These are phyloP conservation scores for Diarsia brunnea DNA, from an alignment of 2,888 invertebrate genomes.

Conservation along the genomic window DNA sequence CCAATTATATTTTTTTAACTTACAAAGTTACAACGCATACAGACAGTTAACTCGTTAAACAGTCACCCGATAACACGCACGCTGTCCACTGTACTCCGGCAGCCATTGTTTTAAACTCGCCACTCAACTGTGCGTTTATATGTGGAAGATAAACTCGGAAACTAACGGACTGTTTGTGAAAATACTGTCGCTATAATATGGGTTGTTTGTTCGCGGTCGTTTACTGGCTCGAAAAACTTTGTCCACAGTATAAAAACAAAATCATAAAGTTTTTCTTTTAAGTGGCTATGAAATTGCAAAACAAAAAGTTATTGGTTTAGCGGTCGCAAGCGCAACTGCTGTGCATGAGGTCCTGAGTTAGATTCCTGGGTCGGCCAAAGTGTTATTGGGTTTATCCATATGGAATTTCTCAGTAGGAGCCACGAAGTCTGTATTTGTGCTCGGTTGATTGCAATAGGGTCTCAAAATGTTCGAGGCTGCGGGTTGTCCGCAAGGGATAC, in stretches of 20 bases:
- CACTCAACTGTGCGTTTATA: slow-evolving; percentile 26
- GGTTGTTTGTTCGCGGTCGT: not conserved
- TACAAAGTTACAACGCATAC: not conserved
- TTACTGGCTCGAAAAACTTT: not conserved
- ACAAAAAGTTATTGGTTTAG: too few relatives aligned
- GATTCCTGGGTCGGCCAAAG: too few relatives aligned
- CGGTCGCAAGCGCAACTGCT: too few relatives aligned
- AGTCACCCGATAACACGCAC: slow-evolving; percentile 31
- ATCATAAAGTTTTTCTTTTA: not conserved
- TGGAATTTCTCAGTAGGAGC: too few relatives aligned
- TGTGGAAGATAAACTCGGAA: slow-evolving; percentile 14
- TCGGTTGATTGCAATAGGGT: too few relatives aligned
- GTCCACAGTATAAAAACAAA: not conserved
- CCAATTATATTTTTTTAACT: not conserved
- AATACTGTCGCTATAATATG: slow-evolving; percentile 7
- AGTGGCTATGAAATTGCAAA: not conserved
- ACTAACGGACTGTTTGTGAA: slow-evolving; percentile 18
- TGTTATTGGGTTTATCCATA: too few relatives aligned
- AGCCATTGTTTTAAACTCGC: slow-evolving; percentile 36
- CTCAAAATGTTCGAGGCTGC: too few relatives aligned
- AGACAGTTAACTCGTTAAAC: slow-evolving; percentile 32
- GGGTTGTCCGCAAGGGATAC: too few relatives aligned
- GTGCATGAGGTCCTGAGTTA: too few relatives aligned
- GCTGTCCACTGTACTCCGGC: slow-evolving; percentile 7
- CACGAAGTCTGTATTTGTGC: too few relatives aligned